Evolutionary conservation across 64 coral and sea anemone genomes (phyloP), one percentile per base, ranked within the genome.

Genomic region (Dendronephthya gigantea): DNA sequence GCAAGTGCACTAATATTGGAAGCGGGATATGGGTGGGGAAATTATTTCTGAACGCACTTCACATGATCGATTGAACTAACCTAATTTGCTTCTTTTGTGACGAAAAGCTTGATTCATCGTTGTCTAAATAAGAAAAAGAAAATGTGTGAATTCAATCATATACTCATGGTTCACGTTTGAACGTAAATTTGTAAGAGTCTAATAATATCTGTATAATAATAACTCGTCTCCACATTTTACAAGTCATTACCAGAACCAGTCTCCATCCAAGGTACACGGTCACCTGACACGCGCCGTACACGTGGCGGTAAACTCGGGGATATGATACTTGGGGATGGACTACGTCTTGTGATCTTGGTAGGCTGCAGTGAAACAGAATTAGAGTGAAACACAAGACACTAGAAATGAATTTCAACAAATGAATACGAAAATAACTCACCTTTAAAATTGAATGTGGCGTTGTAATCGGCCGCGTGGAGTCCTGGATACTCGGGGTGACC

Each of bases 401-500:
- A n/a, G n/a, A n/a, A n/a, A n/a, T n/a, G n/a, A n/a, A n/a, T n/a
- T n/a, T n/a, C n/a, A n/a, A n/a, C n/a, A n/a, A n/a, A 45, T 45
- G 41, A 45, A 45, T 45, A 45, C 41, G 41, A 45, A 45, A 62
- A 1, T n/a, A 62, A 13, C 55, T 62, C 86, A 91, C 92, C 89
- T 93, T 93, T 48, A 97, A 83, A 58, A 97, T 97, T 40, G 94
- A 97, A 19, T 97, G 94, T 9, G 94, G 94, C 38, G 94, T 93
- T 16, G 92, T 82, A 15, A 40, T 23, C 4, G 29, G 11, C 49
- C 41, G 83, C 4, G 37, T 40, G 4, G 41, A 52, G 13, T 84
- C 38, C 39, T 48, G 16, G 49, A 40, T 16, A 22, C 29, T 48
- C 40, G 83, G 41, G 0, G 41, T 84, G 1, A 22, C 41, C 28